These are phyloP conservation scores for Digitonthophagus gazella DNA, from an alignment of 2,888 invertebrate species.

Conservation along the genomic window DNA sequence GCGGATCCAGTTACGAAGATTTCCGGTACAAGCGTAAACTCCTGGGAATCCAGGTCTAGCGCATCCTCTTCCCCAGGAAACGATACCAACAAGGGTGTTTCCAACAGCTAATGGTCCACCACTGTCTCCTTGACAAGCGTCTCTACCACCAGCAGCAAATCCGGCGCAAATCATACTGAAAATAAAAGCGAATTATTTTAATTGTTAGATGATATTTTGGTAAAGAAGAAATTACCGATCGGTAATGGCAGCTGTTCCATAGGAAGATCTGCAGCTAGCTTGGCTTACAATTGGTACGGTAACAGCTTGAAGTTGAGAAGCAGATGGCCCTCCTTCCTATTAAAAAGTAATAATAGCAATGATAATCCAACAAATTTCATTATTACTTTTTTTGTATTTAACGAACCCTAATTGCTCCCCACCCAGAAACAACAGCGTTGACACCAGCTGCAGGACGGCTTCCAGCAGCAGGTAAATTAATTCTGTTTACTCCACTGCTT, in stretches of 20 bases:
- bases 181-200: background rate
- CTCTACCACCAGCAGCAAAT: slow-evolving; percentile 23
- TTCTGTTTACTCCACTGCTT: slow-evolving; percentile 16
- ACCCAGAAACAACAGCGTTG: slow-evolving; percentile 30
- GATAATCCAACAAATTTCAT: background rate
- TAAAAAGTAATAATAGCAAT: background rate
- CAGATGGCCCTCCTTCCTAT: slow-evolving; percentile 22
- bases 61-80: slow-evolving; percentile 38
- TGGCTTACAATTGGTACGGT: slow-evolving; percentile 27
- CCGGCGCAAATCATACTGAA: slow-evolving; percentile 27
- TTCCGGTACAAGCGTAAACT: slow-evolving; percentile 32
- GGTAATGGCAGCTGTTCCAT: no score
- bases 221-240: slow-evolving; percentile 8
- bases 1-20: slow-evolving; percentile 21
- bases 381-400: background rate
- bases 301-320: slow-evolving; percentile 26
- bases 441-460: slow-evolving; percentile 26
- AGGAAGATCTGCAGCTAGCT: slow-evolving; percentile 23
- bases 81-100: slow-evolving; percentile 34
- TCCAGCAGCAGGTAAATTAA: slow-evolving; percentile 24
- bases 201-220: background rate
- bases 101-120: slow-evolving; percentile 34
- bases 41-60: slow-evolving; percentile 38
- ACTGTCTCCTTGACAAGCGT: slow-evolving; percentile 30
- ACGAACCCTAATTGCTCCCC: slow-evolving; percentile 28